These are phyloP conservation scores for Trissoscelio sp. DNA, from an alignment of 2,888 invertebrate species.

Conservation along the genomic window DNA sequence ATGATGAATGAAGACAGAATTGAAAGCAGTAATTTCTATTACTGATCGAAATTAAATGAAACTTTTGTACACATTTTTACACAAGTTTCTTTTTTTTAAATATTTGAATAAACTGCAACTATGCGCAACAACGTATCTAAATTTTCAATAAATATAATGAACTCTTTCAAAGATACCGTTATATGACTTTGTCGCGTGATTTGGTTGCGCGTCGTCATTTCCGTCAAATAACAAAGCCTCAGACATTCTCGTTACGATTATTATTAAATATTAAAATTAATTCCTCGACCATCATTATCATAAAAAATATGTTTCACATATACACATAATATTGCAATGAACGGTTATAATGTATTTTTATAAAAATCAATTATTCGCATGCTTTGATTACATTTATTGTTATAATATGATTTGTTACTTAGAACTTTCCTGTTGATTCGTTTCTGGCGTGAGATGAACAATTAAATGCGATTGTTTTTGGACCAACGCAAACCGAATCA, in stretches of 20 bases:
- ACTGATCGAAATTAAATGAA: slow-evolving; percentile 55
- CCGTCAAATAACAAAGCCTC: slow-evolving; percentile 29
- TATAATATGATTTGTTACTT: slow-evolving; percentile 30
- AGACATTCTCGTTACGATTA: slow-evolving; percentile 20
- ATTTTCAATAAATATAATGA: slow-evolving; percentile 60
- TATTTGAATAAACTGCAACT: slow-evolving; percentile 43
- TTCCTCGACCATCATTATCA: slow-evolving; percentile 18
- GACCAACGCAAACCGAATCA: neutral
- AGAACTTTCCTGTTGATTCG: slow-evolving; percentile 36
- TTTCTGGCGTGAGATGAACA: slow-evolving; percentile 6
- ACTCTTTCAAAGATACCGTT: slow-evolving; percentile 46
- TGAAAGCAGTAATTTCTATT: neutral
- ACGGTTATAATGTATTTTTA: slow-evolving; percentile 17
- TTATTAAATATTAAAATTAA: slow-evolving; percentile 14
- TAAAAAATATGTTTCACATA: slow-evolving; percentile 54
- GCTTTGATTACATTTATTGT: slow-evolving; percentile 11
- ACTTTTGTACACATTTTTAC: slow-evolving; percentile 41
- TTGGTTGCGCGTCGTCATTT: slow-evolving; percentile 28
- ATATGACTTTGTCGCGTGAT: neutral
- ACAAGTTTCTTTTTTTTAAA: slow-evolving; percentile 34
- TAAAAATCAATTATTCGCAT: slow-evolving; percentile 39
- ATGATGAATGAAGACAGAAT: neutral
- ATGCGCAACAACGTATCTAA: slow-evolving; percentile 46
- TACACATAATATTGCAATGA: slow-evolving; percentile 51
- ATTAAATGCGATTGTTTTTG: slow-evolving; percentile 9